Conservation (phyloP, 2,888 invertebrate genomes). For the Heliconius charithonia region DNA sequence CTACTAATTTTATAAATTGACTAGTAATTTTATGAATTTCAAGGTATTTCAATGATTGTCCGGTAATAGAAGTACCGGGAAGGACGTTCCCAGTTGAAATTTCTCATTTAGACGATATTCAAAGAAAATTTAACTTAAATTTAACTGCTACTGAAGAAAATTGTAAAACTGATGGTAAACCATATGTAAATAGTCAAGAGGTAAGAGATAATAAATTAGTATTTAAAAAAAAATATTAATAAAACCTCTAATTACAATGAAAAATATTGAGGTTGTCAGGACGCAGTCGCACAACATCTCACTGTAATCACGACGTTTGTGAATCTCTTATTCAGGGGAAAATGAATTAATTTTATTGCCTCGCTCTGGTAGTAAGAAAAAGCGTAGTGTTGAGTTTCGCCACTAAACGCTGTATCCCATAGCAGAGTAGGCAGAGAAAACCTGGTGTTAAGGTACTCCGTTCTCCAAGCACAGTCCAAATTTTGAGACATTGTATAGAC, state of each 20-base stretch:
- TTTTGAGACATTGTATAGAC: not conserved
- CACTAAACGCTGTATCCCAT: too few relatives aligned
- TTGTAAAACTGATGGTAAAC: constrained; percentile 66
- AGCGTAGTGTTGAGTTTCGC: not conserved
- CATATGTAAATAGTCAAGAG: constrained; percentile 79
- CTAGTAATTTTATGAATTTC: too few relatives aligned
- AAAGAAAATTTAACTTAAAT: constrained; percentile 57
- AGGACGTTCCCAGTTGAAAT: constrained; percentile 85
- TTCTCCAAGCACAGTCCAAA: not conserved
- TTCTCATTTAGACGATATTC: constrained; percentile 82
- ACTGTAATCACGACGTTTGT: too few relatives aligned
- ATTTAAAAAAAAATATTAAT: not conserved
- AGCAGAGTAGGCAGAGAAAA: not conserved
- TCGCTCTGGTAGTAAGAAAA: not conserved
- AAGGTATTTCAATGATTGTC: constrained; percentile 76
- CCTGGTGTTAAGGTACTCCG: not conserved
- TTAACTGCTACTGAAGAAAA: constrained; percentile 61
- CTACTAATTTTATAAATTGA: too few relatives aligned
- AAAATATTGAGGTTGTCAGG: too few relatives aligned
- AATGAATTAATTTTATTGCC: too few relatives aligned
- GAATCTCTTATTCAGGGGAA: too few relatives aligned
- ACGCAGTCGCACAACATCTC: too few relatives aligned
- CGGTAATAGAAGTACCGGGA: constrained; percentile 82
- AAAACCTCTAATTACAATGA: too few relatives aligned
- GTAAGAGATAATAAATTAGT: constrained; percentile 50